Evolutionary conservation across 2,113 vertebrate genomes (phyloP).

Genomic region (Plecotus auritus): DNA sequence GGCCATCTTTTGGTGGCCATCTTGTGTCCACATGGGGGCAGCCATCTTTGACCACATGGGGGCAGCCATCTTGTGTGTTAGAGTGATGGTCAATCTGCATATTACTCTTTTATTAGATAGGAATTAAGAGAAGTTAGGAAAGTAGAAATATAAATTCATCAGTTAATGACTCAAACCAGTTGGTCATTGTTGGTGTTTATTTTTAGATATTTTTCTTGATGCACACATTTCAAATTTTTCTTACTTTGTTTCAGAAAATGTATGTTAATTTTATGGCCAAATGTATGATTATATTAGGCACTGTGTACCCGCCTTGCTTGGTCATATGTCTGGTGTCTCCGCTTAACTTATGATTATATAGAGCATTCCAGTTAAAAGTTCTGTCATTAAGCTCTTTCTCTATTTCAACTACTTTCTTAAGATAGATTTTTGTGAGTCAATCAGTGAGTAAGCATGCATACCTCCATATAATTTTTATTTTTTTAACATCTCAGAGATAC

Average conservation of each 20-base stretch:
- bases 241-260: neutral
- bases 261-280: neutral
- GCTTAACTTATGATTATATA: rapidly evolving
- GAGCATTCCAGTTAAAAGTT: rapidly evolving
- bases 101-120: no score
- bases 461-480: neutral
- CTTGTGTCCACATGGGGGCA: no score
- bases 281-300: rapidly evolving
- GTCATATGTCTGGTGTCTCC: rapidly evolving
- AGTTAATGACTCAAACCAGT: neutral
- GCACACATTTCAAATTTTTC: neutral
- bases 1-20: no score
- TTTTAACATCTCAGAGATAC: neutral
- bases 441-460: rapidly evolving
- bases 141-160: neutral
- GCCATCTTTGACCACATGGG: no score
- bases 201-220: neutral
- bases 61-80: no score
- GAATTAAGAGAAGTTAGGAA: neutral
- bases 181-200: neutral
- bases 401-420: neutral
- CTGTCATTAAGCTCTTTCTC: neutral
- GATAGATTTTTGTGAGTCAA: neutral
- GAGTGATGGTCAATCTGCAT: no score
- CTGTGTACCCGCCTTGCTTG: rapidly evolving